Evolutionary conservation across 2,797 vertebrate species (phyloP).

Genomic region (Manis crassicaudata): DNA sequence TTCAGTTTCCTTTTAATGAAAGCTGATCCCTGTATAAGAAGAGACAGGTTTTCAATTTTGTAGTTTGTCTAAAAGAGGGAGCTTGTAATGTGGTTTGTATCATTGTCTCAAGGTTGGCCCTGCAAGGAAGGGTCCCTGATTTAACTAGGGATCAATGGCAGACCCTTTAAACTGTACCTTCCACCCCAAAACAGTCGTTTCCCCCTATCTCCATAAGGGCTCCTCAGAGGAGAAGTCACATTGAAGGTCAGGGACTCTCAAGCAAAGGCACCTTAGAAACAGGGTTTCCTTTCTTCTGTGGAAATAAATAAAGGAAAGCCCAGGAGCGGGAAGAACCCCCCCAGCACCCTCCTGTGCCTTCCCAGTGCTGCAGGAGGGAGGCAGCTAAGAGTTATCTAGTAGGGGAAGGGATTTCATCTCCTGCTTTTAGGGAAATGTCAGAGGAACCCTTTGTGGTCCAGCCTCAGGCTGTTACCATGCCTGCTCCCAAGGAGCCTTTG

Average conservation of each 20-base stretch:
- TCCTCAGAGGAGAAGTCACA: background rate
- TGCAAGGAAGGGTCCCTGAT: background rate
- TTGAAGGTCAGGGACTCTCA: background rate
- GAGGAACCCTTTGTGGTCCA: no score
- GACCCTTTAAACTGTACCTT: rapidly evolving
- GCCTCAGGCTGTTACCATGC: no score
- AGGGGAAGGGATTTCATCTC: no score
- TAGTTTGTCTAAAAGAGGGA: background rate
- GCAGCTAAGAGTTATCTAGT: no score
- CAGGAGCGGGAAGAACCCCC: no score
- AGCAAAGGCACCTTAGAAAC: background rate
- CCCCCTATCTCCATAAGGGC: background rate
- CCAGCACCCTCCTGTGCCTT: no score
- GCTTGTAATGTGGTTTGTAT: background rate
- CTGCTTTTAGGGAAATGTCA: no score
- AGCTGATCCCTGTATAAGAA: background rate
- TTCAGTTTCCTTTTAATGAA: background rate
- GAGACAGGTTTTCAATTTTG: background rate
- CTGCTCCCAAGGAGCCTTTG: no score
- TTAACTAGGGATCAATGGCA: background rate
- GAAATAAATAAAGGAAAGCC: no score
- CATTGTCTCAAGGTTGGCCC: background rate
- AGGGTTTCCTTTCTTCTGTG: background rate
- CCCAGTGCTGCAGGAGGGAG: no score
- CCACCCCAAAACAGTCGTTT: background rate